A percentile compares a stretch with the other conserved stretches of the same genome.
These are phyloP conservation scores for Teinopalpus imperialis DNA, from an alignment of 2,888 invertebrate species.

Conservation along the genomic window DNA sequence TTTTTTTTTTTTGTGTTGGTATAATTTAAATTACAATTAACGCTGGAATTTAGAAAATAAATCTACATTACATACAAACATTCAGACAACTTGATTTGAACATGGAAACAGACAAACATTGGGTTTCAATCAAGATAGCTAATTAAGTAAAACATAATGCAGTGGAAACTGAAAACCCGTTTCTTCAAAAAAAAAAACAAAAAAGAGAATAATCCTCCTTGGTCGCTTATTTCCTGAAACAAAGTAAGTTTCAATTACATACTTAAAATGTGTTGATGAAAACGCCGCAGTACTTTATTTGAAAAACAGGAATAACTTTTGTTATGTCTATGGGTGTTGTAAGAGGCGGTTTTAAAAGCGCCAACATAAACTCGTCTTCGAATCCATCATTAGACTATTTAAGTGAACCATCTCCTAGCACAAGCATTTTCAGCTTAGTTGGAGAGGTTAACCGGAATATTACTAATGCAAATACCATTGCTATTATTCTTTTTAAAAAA, in stretches of 20 bases:
- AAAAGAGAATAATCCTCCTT: slow-evolving; percentile 33
- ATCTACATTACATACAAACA: slow-evolving; percentile 61
- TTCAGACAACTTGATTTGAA: slow-evolving; percentile 61
- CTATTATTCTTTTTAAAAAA: too few species aligned
- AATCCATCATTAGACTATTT: too few species aligned
- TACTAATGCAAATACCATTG: too few species aligned
- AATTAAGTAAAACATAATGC: slow-evolving; percentile 31
- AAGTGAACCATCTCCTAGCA: too few species aligned
- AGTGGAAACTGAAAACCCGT: slow-evolving; percentile 47
- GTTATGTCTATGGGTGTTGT: too few species aligned
- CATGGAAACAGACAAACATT: slow-evolving; percentile 61
- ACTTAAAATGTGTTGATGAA: too few species aligned
- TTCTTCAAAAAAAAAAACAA: slow-evolving; percentile 44
- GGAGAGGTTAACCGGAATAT: too few species aligned
- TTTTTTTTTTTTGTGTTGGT: slow-evolving; percentile 46
- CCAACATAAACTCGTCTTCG: too few species aligned
- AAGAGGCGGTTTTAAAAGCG: too few species aligned
- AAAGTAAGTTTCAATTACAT: slow-evolving; percentile 27
- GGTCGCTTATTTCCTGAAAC: slow-evolving; percentile 66
- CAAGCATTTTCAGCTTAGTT: too few species aligned
- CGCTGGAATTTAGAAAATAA: slow-evolving; percentile 63
- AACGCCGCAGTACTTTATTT: too few species aligned
- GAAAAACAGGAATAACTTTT: too few species aligned
- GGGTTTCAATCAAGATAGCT: slow-evolving; percentile 44
- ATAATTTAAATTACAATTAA: slow-evolving; percentile 63